Percentiles rank a stretch among this genome's conserved stretches.
These are phyloP conservation scores for Crocodylus rhombifer DNA, from an alignment of 2,797 vertebrate genomes.

Conservation along the genomic window DNA sequence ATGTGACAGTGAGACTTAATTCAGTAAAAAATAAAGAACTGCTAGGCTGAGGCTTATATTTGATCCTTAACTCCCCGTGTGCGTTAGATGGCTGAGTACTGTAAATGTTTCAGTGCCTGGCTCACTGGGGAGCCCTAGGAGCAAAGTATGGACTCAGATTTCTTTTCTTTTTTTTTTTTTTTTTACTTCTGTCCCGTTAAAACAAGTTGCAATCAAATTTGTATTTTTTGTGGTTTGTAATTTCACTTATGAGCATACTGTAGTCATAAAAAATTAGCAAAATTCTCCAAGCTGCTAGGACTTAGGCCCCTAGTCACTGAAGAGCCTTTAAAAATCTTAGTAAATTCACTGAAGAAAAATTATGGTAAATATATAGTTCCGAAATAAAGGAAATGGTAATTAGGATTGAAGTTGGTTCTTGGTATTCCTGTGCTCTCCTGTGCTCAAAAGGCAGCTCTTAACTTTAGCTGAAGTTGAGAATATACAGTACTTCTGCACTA, in stretches of 20 bases:
- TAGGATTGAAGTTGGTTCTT: background rate
- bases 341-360: background rate
- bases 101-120: background rate
- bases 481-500: no score
- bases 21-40: background rate
- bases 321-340: background rate
- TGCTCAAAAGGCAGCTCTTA: no score
- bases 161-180: no score
- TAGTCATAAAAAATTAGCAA: background rate
- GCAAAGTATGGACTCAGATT: background rate
- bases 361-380: background rate
- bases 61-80: background rate
- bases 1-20: background rate
- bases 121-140: background rate
- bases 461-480: no score
- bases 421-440: no score
- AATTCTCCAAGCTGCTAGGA: background rate
- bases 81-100: background rate
- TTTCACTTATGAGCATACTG: background rate
- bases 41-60: background rate
- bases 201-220: background rate
- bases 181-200: background rate
- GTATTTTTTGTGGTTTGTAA: background rate
- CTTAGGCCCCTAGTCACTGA: background rate
- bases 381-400: background rate